phyloP scores from a whole-genome alignment of 1,140 invertebrate species.

The Drosophila orosa region DNA sequence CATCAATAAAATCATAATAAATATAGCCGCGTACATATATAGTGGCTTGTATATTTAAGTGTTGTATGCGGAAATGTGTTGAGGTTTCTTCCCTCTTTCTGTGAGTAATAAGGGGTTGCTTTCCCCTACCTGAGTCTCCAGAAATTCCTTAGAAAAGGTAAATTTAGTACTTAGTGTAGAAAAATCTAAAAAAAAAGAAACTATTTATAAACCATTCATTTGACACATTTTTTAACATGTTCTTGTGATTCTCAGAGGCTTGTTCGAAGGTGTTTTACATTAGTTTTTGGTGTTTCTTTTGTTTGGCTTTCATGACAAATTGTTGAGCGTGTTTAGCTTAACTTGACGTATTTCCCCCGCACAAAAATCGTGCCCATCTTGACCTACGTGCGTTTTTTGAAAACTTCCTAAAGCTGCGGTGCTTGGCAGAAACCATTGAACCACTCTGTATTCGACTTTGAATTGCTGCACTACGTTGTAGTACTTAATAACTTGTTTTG shows the following conservation, averaged over 20 bases:
- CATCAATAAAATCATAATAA: conserved; percentile 62
- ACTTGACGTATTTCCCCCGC: conserved; percentile 41
- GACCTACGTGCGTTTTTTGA: conserved; percentile 63
- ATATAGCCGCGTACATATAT: conserved; percentile 40
- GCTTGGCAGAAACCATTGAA: conserved; percentile 26
- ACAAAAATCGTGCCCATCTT: conserved; percentile 62
- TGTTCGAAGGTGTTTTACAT: conserved; percentile 20
- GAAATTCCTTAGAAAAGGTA: conserved; percentile 16
- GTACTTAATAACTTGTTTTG: conserved; percentile 15
- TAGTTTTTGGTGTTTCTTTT: conserved; percentile 17
- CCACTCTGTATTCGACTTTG: conserved; percentile 45
- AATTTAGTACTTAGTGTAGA: background rate
- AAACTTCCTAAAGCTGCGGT: conserved; percentile 39
- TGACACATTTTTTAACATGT: conserved; percentile 6
- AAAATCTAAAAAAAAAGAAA: background rate
- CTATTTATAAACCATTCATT: conserved; percentile 6
- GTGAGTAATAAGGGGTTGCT: conserved; percentile 20
- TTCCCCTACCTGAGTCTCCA: background rate
- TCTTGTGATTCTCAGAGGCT: conserved; percentile 5
- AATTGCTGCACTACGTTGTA: conserved; percentile 33
- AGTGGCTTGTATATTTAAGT: conserved; percentile 29
- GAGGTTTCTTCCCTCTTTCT: background rate
- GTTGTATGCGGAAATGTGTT: conserved; percentile 29
- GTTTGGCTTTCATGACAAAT: conserved; percentile 31
- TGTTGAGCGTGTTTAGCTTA: conserved; percentile 35